Evolutionary conservation across 2,888 invertebrate species (phyloP).

Genomic region (Drosophila koepferae): DNA sequence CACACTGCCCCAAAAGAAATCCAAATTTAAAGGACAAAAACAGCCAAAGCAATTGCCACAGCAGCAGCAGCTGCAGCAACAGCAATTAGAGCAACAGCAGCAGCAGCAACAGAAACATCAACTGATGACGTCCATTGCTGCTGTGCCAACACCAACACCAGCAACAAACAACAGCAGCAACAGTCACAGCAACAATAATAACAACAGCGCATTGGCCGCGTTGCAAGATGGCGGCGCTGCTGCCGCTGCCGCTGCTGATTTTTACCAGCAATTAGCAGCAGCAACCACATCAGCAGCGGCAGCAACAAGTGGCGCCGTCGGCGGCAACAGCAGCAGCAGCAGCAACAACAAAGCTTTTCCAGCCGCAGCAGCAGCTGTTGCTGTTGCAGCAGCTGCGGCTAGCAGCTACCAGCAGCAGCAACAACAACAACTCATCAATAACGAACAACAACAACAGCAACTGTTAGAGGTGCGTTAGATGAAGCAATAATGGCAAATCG

Average conservation of each 20-base stretch:
- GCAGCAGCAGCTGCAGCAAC: conserved; percentile 36
- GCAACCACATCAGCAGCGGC: conserved; percentile 41
- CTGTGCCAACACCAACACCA: conserved; percentile 51
- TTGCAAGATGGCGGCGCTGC: conserved; percentile 75
- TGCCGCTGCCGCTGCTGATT: conserved; percentile 71
- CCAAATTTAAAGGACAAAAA: conserved; percentile 82
- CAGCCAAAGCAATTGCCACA: conserved; percentile 82
- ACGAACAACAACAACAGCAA: conserved; percentile 80
- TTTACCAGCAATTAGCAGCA: conserved; percentile 73
- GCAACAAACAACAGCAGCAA: conserved; percentile 43
- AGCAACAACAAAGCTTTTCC: conserved; percentile 55
- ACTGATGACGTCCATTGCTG: conserved; percentile 74
- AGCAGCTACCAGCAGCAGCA: conserved; percentile 75
- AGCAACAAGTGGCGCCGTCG: conserved; percentile 2
- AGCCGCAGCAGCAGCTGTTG: conserved; percentile 70
- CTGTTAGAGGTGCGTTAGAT: conserved; percentile 72
- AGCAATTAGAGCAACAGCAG: conserved; percentile 48
- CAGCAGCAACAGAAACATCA: conserved; percentile 57
- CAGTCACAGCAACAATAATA: conserved; percentile 45
- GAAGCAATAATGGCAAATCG: neutral
- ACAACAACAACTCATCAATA: conserved; percentile 78
- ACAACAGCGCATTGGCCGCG: conserved; percentile 64
- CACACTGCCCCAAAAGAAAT: conserved; percentile 81
- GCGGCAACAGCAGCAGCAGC: conserved; percentile 25
- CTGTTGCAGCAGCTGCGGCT: conserved; percentile 78